Evolutionary conservation across 2,888 invertebrate genomes (phyloP), one percentile per base, ranked within the genome.

Genomic region (Aspidiotus rigidus): DNA sequence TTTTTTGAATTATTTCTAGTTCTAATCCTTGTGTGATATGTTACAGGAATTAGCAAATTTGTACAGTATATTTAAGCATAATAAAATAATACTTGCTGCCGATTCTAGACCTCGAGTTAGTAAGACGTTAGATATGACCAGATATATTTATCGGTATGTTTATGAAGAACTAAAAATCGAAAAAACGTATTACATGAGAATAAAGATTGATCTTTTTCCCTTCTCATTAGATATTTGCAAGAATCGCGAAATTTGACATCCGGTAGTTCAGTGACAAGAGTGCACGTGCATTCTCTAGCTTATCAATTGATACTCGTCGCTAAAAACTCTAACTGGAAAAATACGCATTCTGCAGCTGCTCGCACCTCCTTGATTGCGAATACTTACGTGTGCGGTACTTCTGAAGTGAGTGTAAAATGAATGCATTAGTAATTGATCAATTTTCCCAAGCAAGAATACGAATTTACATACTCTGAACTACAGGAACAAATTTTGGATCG

Each of bases 211-310:
- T 28, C 5, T 28, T 28, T 3, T 28, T 28, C 49, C 6, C 49
- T 49, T 49, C n/a, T 49, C 49, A 49, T 56, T 49, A 67, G 67
- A 15, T 17, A 67, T 13, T 40, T 67, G 40, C 67, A 67, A 60
- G 53, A 67, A 39, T 60, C 28, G n/a, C 42, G 59, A n/a, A 57
- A 49, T 39, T 9, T 44, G 7, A 42, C 15, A 13, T 40, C 39
- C 16, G 79, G 81, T 0, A 82, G 88, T 62, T 79, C 80, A 72
- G 75, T 92, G 16, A 86, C 89, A 0, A 82, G 92, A 69, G 83
- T 92, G 44, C 92, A 92, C 76, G 88, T 92, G 0, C 92, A 92
- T 76, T 91, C 92, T 0, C 78, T 92, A 73, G 91, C 92, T n/a
- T 92, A 88, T 76, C 92, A 92, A 79, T 89, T 89, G 6, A 87